A percentile compares a stretch with the other conserved stretches of the same genome.
phyloP scores from a whole-genome alignment of 2,797 vertebrate species.

The Poeciliopsis turneri region DNA sequence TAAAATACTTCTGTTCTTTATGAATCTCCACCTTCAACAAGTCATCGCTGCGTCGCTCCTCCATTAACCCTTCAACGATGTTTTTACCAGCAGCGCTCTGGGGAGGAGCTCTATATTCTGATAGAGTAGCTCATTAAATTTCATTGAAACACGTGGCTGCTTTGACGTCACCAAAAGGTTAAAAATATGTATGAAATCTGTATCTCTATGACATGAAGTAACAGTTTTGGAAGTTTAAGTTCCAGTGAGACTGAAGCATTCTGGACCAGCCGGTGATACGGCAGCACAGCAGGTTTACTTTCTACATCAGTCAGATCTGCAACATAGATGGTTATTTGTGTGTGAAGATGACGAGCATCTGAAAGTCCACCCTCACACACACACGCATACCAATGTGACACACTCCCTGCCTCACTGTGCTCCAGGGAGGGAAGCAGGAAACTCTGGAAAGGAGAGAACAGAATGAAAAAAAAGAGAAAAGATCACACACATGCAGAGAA shows the following conservation, averaged over 20 bases:
- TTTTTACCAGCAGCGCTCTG: not conserved
- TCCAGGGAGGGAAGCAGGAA: constrained; percentile 35
- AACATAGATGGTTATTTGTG: not conserved
- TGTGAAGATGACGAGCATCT: constrained; percentile 1
- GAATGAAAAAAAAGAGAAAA: constrained; percentile 11
- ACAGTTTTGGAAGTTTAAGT: not conserved
- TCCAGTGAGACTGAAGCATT: not conserved
- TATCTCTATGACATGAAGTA: not conserved
- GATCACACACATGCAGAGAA: constrained; percentile 15
- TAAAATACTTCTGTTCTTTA: too few species aligned
- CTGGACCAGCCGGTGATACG: not conserved
- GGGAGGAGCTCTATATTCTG: not conserved
- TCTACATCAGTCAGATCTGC: not conserved
- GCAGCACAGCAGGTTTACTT: not conserved
- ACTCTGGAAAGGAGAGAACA: not conserved
- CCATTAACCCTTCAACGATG: not conserved
- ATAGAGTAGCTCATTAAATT: not conserved
- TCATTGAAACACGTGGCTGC: not conserved
- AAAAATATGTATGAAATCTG: not conserved
- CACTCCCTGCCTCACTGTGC: constrained; percentile 64
- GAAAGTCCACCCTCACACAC: constrained; percentile 11
- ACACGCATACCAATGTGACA: constrained; percentile 26
- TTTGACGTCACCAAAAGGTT: not conserved
- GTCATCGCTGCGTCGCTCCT: too few species aligned
- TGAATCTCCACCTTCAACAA: too few species aligned